Evolutionary conservation across 2,797 vertebrate species (phyloP), one percentile per base, ranked within the genome.

Genomic region (Silurus lanzhouensis): DNA sequence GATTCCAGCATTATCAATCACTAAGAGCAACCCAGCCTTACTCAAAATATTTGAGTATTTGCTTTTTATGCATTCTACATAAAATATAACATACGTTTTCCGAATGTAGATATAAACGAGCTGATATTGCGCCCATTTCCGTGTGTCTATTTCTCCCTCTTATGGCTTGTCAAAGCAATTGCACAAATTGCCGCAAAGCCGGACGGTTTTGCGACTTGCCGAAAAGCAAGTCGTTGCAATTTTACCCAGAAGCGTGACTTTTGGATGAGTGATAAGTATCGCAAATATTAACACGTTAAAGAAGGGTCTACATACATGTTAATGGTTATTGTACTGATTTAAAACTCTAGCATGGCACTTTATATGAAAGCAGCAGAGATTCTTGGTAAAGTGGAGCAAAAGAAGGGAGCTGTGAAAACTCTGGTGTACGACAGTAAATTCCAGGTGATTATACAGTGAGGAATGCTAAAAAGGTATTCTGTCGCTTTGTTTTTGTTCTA

Each of bases 361-460:
- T 98, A 99, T 86, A 13, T 89, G 5, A 95, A 96, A 27, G 97
- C 97, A 0, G 96, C 97, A 0, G 93, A 95, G 0, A 95, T 99
- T 78, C 90, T 98, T 77, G 94, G 95, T 0, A 96, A 95, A 82
- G 94, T 96, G 52, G 95, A 97, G 88, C 91, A 44, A 66, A 96
- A 96, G 60, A 94, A 94, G 68, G 97, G 95, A 25, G 95, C 96
- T 0, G 27, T 98, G 81, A 97, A 97, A 88, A 95, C 92, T 0
- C 91, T 98, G 60, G 96, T 99, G 20, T 98, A 97, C 87, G 95
- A 96, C 80, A 98, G 97, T 91, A 93, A 94, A 71, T 97, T 96
- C 85, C 84, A 92, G 93, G 95, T 95, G 91, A 75, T 22, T 15
- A 17, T 64, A 63, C 3, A 20, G 61, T 20, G 6, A 46, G 25